Base-by-base conservation (phyloP, 2,797 vertebrate species). In the Eurystomus glaucurus region DNA sequence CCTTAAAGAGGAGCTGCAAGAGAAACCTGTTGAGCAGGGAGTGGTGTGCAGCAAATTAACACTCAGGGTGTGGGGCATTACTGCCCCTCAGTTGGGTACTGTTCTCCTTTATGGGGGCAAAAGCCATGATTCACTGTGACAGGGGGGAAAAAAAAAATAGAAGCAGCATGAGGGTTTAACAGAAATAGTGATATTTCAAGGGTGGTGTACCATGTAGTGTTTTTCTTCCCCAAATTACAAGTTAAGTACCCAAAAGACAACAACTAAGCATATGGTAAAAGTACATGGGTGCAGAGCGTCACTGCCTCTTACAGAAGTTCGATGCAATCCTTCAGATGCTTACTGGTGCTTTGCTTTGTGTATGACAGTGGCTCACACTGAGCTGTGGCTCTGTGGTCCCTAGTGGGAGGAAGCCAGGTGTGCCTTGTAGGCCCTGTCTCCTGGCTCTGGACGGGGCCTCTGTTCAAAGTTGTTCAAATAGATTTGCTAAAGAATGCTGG, bases 321-420 rank as follows among this genome's bases (percentile, higher is more conserved):
- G 33, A 10, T 71, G 37, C 23, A 45, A 18, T 85, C 43, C 43
- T 10, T 68, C 50, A 72, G 74, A 43, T 71, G 15, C n/a, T 55
- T 61, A 6, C 14, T 14, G 16, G 16, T 33, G 33, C 41, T 85
- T 55, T 69, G 57, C 17, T 60, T 60, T 41, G 31, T 50, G 41
- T 23, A 8, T 60, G 61, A 21, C 1, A 3, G 54, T 37, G 29
- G 28, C 41, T 80, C 2, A 2, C 9, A 33, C 8, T 1, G 6
- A 55, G 20, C 41, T 3, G 6, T 8, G 21, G n/a, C 11, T 62
- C 43, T 31, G 57, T 54, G 23, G 29, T 9, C 35, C 29, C 29
- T 37, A 29, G 41, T 1, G 3, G 35, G 26, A 76, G 31, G 20
- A 20, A 75, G 13, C 21, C 14, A 3, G 2, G 14, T 68, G 52